A percentile compares a stretch with the other conserved stretches of the same genome.
These are phyloP conservation scores for Capromys pilorides DNA, from an alignment of 2,797 vertebrate species.

Conservation along the genomic window DNA sequence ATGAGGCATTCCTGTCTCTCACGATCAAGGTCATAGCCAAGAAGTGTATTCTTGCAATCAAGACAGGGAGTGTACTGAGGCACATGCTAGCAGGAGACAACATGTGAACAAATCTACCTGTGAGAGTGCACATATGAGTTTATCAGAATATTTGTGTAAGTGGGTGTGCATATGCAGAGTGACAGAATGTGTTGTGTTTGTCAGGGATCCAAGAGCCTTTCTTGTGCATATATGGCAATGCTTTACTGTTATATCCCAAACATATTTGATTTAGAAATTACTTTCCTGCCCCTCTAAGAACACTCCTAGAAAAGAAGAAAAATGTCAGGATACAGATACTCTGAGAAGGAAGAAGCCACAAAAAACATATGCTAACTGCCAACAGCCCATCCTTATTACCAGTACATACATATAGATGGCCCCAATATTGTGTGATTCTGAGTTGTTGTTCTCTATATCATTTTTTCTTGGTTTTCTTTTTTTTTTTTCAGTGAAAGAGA, in stretches of 20 bases:
- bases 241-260: too few relatives aligned
- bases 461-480: not conserved
- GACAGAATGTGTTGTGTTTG: not conserved
- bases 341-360: not conserved
- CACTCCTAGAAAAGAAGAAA: not conserved
- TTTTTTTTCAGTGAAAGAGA: slow-evolving; percentile 57
- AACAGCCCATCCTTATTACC: too few relatives aligned
- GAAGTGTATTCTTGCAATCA: not conserved
- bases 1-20: not conserved
- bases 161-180: too few relatives aligned
- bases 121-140: not conserved
- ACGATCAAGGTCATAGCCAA: not conserved
- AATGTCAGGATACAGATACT: not conserved
- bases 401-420: too few relatives aligned
- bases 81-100: not conserved
- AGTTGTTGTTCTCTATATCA: too few relatives aligned
- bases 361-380: not conserved
- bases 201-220: not conserved
- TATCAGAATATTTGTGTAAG: not conserved
- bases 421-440: not conserved
- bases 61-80: not conserved
- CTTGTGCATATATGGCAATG: not conserved
- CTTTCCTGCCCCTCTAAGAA: not conserved
- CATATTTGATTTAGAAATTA: not conserved
- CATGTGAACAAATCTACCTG: not conserved